Evolutionary conservation across 2,113 vertebrate species (phyloP).

Genomic region (Phyllopteryx taeniolatus): DNA sequence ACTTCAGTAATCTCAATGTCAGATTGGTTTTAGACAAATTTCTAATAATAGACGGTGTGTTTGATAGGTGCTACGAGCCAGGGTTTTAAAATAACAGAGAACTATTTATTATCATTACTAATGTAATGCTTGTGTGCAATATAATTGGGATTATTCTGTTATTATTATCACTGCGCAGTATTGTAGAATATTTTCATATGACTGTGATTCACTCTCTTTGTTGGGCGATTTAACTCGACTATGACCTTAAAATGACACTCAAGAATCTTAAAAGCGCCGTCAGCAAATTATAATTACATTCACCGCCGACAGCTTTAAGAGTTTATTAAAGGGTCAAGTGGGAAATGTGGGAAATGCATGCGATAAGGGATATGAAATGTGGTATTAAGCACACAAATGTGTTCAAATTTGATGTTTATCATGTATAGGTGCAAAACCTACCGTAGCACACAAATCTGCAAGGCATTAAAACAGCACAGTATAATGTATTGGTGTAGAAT

Average conservation of each 20-base stretch:
- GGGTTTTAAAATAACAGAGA: constrained; percentile 27
- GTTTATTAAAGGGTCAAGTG: constrained; percentile 25
- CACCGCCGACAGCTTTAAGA: constrained; percentile 14
- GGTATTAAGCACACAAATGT: constrained; percentile 20
- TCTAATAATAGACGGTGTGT: constrained; percentile 60
- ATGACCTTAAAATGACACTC: constrained; percentile 46
- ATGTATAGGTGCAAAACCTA: constrained; percentile 6
- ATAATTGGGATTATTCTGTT: constrained; percentile 25
- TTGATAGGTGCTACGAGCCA: constrained; percentile 32
- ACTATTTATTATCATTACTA: constrained; percentile 39
- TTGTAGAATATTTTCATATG: constrained; percentile 22
- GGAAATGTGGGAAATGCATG: constrained; percentile 20
- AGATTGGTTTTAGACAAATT: constrained; percentile 53
- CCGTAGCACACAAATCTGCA: constrained; percentile 20
- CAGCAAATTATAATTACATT: constrained; percentile 49
- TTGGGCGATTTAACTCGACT: constrained; percentile 25
- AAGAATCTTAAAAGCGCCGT: constrained; percentile 40
- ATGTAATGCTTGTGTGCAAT: constrained; percentile 34
- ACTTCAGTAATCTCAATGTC: constrained; percentile 61
- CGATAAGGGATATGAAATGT: constrained; percentile 27
- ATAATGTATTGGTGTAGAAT: constrained; percentile 46
- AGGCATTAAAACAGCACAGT: constrained; percentile 24
- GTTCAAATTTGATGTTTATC: constrained; percentile 9
- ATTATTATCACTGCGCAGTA: constrained; percentile 25
- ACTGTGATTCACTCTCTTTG: constrained; percentile 16